Conservation (phyloP, 2,113 vertebrate species). For the Mustela nigripes region DNA sequence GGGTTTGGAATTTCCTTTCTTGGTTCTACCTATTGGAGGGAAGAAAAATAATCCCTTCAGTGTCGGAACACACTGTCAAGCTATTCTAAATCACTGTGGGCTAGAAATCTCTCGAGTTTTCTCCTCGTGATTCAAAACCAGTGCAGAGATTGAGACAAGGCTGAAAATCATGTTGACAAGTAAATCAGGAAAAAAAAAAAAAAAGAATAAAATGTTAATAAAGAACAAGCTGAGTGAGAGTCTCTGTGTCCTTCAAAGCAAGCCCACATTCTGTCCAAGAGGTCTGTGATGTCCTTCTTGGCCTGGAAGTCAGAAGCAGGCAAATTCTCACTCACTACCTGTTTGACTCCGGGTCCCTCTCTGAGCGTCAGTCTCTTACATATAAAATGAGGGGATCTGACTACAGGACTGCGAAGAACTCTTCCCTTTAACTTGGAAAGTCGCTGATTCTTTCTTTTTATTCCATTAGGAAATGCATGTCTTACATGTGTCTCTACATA, state of each 20-base stretch:
- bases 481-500: neutral
- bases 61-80: neutral
- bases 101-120: neutral
- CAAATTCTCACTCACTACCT: neutral
- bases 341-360: neutral
- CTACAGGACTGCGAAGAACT: neutral
- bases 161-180: constrained; percentile 32
- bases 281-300: rapidly evolving
- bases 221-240: neutral
- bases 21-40: neutral
- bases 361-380: neutral
- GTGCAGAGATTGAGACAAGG: neutral
- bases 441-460: neutral
- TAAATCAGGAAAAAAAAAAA: neutral
- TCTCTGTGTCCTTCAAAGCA: neutral
- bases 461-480: neutral
- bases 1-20: neutral
- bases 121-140: neutral
- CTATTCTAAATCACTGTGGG: neutral
- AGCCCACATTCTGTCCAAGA: rapidly evolving
- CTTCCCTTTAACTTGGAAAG: neutral
- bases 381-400: too few relatives aligned
- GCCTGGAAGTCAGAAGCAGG: neutral
- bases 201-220: neutral
- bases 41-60: neutral